Conservation (phyloP, 2,113 vertebrate genomes). For the Chiloscyllium plagiosum region DNA sequence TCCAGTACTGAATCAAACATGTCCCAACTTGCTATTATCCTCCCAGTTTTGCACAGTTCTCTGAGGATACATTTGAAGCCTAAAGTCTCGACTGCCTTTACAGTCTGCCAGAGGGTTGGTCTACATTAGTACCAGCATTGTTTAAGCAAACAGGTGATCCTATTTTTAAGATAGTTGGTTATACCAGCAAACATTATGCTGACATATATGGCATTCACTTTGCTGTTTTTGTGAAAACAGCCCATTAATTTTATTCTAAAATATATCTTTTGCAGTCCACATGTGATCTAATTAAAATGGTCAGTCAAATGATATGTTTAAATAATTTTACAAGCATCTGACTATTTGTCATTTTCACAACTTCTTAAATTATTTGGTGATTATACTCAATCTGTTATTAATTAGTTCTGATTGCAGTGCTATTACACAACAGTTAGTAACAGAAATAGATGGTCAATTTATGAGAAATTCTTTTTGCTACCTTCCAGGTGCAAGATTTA, state of each 20-base stretch:
- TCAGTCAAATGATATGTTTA: neutral
- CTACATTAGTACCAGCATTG: neutral
- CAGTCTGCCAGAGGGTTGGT: neutral
- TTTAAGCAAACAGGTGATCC: neutral
- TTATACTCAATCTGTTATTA: neutral
- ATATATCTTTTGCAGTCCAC: neutral
- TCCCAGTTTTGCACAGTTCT: no score
- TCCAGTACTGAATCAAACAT: no score
- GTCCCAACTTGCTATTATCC: no score
- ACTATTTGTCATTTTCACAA: neutral
- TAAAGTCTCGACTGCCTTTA: neutral
- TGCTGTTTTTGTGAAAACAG: neutral
- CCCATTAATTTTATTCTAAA: neutral
- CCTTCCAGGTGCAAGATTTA: conserved; percentile 71
- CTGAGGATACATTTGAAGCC: no score
- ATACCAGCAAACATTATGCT: neutral
- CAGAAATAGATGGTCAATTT: neutral
- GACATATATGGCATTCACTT: neutral
- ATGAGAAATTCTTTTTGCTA: neutral
- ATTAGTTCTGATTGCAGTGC: neutral
- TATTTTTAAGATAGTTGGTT: neutral
- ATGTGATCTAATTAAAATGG: neutral
- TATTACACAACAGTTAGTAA: neutral
- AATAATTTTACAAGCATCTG: neutral
- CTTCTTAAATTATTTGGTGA: neutral